These are phyloP conservation scores for Hippopotamyrus pictus DNA, from an alignment of 2,797 vertebrate species.

Conservation along the genomic window DNA sequence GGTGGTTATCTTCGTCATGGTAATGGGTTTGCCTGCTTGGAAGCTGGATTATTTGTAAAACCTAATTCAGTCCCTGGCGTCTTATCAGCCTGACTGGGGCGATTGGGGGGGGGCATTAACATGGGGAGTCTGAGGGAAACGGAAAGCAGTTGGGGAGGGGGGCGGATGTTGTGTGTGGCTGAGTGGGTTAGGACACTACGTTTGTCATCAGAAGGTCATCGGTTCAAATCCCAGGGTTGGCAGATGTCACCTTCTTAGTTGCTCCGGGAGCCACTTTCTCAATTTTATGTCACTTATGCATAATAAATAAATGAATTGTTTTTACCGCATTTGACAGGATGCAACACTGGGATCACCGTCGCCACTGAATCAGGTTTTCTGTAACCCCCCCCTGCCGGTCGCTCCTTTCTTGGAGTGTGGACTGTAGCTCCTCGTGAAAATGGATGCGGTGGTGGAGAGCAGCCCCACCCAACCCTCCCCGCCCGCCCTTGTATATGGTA, in stretches of 20 bases:
- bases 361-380: slow-evolving; percentile 34
- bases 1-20: slow-evolving; percentile 72
- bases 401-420: slow-evolving; percentile 25
- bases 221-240: not conserved
- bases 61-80: slow-evolving; percentile 64
- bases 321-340: slow-evolving; percentile 30
- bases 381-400: slow-evolving; percentile 22
- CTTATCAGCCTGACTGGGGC: slow-evolving; percentile 61
- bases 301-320: not conserved
- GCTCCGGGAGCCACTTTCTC: not conserved
- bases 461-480: slow-evolving; percentile 23
- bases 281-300: not conserved
- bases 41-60: slow-evolving; percentile 69
- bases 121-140: slow-evolving; percentile 53
- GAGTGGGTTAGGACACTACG: not conserved
- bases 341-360: slow-evolving; percentile 46
- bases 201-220: not conserved
- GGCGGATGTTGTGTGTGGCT: not conserved
- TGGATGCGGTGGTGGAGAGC: slow-evolving; percentile 16
- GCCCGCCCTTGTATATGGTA: slow-evolving; percentile 48
- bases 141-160: slow-evolving; percentile 27
- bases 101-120: slow-evolving; percentile 46
- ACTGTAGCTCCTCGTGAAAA: not conserved
- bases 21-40: slow-evolving; percentile 71
- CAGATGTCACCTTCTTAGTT: not conserved